A percentile compares a stretch with the other conserved stretches of the same genome.
phyloP scores from a whole-genome alignment of 2,888 invertebrate species.

The Chrysolina americana region DNA sequence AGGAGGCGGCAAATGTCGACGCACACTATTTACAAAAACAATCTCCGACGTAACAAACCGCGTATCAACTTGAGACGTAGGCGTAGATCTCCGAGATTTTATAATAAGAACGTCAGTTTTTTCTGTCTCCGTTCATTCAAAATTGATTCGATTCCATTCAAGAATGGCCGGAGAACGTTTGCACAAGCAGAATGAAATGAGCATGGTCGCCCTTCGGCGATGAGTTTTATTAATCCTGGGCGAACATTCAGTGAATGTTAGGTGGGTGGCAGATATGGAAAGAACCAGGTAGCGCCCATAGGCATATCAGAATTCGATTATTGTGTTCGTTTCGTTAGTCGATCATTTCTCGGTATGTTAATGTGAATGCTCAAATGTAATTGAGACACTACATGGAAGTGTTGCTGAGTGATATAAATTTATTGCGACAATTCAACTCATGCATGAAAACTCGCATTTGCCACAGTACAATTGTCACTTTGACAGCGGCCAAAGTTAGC shows the following conservation, averaged over 20 bases:
- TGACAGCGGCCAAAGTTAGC: too few species aligned
- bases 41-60: neutral
- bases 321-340: neutral
- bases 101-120: neutral
- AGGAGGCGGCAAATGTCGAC: neutral
- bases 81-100: neutral
- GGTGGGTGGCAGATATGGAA: neutral
- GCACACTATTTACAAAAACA: constrained; percentile 6
- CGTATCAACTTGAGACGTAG: neutral
- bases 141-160: neutral
- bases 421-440: too few species aligned
- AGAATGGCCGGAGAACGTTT: neutral
- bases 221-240: neutral
- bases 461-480: too few species aligned
- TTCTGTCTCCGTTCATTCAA: neutral
- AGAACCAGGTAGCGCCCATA: neutral
- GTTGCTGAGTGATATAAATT: neutral
- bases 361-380: neutral
- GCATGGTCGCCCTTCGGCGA: neutral
- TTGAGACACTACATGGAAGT: neutral
- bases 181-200: constrained; percentile 1
- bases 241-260: neutral
- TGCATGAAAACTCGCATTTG: too few species aligned
- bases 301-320: constrained; percentile 3
- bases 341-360: neutral